Conservation (phyloP, 2,888 invertebrate species). For the Coenonympha arcania region DNA sequence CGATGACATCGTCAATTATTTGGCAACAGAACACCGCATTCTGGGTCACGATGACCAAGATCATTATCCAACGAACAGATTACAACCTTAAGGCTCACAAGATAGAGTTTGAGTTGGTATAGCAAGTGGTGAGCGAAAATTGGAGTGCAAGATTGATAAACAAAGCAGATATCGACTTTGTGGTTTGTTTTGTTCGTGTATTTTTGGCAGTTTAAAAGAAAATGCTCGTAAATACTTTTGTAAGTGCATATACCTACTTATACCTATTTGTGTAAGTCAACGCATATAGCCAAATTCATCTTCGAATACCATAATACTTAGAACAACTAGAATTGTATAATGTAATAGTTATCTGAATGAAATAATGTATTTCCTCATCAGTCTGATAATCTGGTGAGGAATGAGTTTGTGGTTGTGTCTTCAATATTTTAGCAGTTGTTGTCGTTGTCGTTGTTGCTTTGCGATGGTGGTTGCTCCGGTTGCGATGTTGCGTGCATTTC, state of each 20-base stretch:
- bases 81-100: slow-evolving; percentile 10
- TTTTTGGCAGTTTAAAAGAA: slow-evolving; percentile 11
- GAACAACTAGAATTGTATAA: too few species aligned
- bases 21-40: slow-evolving; percentile 63
- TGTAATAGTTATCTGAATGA: too few species aligned
- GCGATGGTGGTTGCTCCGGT: too few species aligned
- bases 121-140: background rate
- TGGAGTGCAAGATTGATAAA: slow-evolving; percentile 15
- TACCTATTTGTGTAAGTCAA: background rate
- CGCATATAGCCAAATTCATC: too few species aligned
- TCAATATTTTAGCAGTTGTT: too few species aligned
- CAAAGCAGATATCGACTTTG: slow-evolving; percentile 17
- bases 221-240: background rate
- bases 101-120: slow-evolving; percentile 14
- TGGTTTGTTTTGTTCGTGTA: slow-evolving; percentile 6
- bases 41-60: slow-evolving; percentile 50
- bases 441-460: too few species aligned
- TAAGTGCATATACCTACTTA: background rate
- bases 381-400: too few species aligned
- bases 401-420: too few species aligned
- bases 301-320: background rate
- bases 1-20: slow-evolving; percentile 69
- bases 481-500: too few species aligned
- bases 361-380: too few species aligned
- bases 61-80: slow-evolving; percentile 9